phyloP scores from a whole-genome alignment of 2,113 vertebrate species.

The Rynchops niger region DNA sequence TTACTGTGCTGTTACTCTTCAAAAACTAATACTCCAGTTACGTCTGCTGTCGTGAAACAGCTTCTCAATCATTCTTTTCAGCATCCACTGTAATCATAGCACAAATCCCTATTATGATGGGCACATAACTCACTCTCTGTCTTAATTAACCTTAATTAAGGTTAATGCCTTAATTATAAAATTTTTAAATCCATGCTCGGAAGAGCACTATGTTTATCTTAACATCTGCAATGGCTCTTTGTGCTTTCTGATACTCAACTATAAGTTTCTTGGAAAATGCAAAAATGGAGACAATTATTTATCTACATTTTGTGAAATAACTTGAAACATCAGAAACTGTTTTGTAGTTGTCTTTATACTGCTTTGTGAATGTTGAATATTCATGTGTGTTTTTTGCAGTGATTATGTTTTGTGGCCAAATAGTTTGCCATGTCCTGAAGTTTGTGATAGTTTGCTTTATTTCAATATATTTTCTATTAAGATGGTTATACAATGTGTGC shows the following conservation, averaged over 20 bases:
- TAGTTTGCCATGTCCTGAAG: neutral
- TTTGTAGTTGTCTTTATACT: neutral
- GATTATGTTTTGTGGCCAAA: neutral
- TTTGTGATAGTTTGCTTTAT: neutral
- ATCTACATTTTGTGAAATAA: neutral
- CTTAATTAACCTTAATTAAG: no score
- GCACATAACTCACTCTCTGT: no score
- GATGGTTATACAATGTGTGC: conserved; percentile 1
- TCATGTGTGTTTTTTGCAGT: neutral
- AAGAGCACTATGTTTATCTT: neutral
- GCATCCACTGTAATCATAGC: no score
- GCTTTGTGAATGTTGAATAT: neutral
- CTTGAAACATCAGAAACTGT: neutral
- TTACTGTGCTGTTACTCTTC: no score
- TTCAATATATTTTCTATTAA: conserved; percentile 64
- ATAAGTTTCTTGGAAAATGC: neutral
- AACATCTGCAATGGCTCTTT: neutral
- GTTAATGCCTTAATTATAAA: neutral
- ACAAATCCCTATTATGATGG: no score
- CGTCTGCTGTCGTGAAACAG: no score
- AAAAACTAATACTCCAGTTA: no score
- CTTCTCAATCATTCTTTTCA: no score
- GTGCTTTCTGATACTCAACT: neutral
- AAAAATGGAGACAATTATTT: neutral
- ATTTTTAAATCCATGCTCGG: neutral